Conservation (phyloP, 2,797 vertebrate genomes). For the Champsocephalus gunnari region DNA sequence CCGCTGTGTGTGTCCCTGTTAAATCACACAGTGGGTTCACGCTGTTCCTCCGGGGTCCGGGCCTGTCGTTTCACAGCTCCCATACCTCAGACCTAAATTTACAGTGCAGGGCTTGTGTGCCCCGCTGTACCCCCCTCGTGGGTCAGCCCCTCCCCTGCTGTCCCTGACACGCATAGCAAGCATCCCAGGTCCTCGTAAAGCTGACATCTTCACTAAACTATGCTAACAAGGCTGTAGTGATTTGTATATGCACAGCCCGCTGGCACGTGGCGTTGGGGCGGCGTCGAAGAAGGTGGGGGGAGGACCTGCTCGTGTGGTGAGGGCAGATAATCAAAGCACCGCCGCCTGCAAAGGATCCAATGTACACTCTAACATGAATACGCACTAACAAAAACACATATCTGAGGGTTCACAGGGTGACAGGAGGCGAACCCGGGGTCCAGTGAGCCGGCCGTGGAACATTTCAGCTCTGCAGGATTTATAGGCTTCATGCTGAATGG, state of each 20-base stretch:
- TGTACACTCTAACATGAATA: conserved; percentile 29
- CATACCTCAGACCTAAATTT: conserved; percentile 77
- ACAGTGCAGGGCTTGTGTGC: conserved; percentile 68
- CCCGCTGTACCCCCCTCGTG: conserved; percentile 58
- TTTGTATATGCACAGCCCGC: conserved; percentile 83
- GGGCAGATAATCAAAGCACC: conserved; percentile 69
- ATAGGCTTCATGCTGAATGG: conserved; percentile 69
- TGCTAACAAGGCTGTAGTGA: conserved; percentile 86
- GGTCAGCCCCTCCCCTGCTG: conserved; percentile 73
- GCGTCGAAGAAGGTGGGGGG: conserved; percentile 7
- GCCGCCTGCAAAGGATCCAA: conserved; percentile 35
- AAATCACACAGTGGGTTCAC: conserved; percentile 67
- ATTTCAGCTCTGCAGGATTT: conserved; percentile 70
- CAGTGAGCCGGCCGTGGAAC: conserved; percentile 50
- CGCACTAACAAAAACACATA: conserved; percentile 51
- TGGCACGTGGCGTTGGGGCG: conserved; percentile 56
- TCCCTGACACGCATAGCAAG: conserved; percentile 82
- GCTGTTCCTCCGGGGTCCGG: conserved; percentile 50
- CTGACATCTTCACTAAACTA: conserved; percentile 89
- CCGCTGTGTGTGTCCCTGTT: conserved; percentile 66
- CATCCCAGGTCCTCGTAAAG: conserved; percentile 82
- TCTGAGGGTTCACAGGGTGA: conserved; percentile 52
- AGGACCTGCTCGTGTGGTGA: conserved; percentile 46
- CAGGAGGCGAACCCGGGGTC: conserved; percentile 54
- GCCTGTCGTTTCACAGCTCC: conserved; percentile 66